Evolutionary conservation across 2,113 vertebrate species (phyloP).

Genomic region (Clarias batrachus): DNA sequence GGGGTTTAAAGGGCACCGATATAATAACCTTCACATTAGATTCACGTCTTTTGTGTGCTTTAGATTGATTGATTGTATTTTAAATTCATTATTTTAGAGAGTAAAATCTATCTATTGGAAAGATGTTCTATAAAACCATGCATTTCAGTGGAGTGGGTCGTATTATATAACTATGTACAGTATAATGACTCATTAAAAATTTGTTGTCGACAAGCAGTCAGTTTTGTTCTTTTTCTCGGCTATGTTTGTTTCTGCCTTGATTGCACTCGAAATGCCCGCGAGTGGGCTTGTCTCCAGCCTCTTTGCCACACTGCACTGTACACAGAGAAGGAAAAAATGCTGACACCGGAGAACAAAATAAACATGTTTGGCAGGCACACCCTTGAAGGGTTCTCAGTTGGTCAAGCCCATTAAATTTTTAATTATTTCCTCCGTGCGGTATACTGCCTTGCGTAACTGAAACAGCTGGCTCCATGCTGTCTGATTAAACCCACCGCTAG

Average conservation of each 20-base stretch:
- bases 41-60: not conserved
- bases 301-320: slow-evolving; percentile 56
- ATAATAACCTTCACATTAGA: not conserved
- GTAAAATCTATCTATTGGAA: not conserved
- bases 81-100: too few species aligned
- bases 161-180: not conserved
- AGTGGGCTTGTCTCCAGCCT: slow-evolving; percentile 57
- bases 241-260: slow-evolving; percentile 36
- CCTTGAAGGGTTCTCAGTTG: slow-evolving; percentile 86
- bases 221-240: slow-evolving; percentile 19
- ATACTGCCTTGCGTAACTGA: slow-evolving; percentile 56
- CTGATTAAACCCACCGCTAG: slow-evolving; percentile 43
- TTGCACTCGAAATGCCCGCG: not conserved
- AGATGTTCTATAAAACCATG: not conserved
- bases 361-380: slow-evolving; percentile 77
- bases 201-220: not conserved
- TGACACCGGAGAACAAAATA: slow-evolving; percentile 76
- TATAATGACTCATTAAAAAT: too few species aligned
- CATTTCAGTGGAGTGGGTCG: not conserved
- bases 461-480: slow-evolving; percentile 55
- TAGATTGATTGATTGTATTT: not conserved
- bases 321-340: slow-evolving; percentile 65
- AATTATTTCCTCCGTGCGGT: slow-evolving; percentile 79
- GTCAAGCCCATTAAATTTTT: slow-evolving; percentile 81
- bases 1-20: slow-evolving; percentile 47